These are phyloP conservation scores for Paracentrotus lividus DNA, from an alignment of 53 echinoderm and acorn worm genomes.

Conservation along the genomic window DNA sequence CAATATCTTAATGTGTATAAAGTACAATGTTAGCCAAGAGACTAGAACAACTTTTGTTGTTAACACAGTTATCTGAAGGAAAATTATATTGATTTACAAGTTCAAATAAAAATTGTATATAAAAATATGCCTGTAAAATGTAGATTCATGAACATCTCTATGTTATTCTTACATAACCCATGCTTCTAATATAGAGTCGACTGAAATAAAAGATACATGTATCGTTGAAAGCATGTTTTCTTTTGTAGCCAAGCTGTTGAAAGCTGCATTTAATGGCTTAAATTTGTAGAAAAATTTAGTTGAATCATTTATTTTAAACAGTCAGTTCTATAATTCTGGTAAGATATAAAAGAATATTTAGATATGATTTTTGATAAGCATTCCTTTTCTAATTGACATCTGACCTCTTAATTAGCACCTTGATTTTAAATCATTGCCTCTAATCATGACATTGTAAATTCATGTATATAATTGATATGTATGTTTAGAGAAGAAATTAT, in stretches of 20 bases:
- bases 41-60: background rate
- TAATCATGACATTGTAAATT: background rate
- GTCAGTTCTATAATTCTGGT: too few relatives aligned
- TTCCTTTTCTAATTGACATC: background rate
- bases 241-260: background rate
- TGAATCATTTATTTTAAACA: too few relatives aligned
- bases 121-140: background rate
- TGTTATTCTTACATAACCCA: background rate
- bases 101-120: background rate
- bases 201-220: background rate
- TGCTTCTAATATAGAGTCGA: background rate
- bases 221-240: background rate
- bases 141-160: background rate
- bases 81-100: background rate
- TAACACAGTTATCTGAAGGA: background rate
- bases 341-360: background rate
- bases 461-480: background rate
- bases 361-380: background rate
- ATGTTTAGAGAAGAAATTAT: background rate
- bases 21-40: background rate
- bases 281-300: too few relatives aligned
- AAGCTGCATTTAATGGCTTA: background rate
- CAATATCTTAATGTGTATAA: background rate
- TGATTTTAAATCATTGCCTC: background rate
- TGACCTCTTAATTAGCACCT: constrained; percentile 34